Base-by-base conservation (phyloP, 2,113 vertebrate species). In the Melanerpes aurifrons region DNA sequence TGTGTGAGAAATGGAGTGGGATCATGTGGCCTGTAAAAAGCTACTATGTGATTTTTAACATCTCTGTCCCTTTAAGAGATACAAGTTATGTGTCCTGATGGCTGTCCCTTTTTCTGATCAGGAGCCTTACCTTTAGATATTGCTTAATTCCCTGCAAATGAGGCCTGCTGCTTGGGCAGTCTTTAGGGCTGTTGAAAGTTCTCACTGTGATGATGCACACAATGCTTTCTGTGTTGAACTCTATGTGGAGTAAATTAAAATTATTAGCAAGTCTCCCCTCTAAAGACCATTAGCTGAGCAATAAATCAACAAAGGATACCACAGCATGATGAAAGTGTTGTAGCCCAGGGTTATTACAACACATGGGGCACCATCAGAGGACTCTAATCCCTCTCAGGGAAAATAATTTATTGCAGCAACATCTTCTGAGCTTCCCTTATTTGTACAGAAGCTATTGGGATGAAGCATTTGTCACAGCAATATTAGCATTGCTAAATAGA, bases 311-410 rank as follows among this genome's bases (percentile, higher is more conserved):
- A 93, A 94, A 82, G 88, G 63, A 70, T 67, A 64, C 86, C 29
- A 20, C 32, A 64, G 56, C 53, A 58, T 67, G 72, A 95, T 92
- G 88, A 96, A 96, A 96, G 74, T 87, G 75, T 77, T 84, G 92
- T 40, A 87, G 95, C 96, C 81, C 59, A 56, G 4, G 59, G 94
- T 90, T 96, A 77, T 94, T 97, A 92, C 89, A 95, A 95, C 96
- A 94, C 90, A 96, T 95, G 91, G 95, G 94, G 86, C 91, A 91
- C 74, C 28, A 28, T 61, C 90, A 89, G 84, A 88, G 29, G 82
- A 43, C 72, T 83, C 79, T 69, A 81, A 95, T 89, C 85, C 87
- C 69, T 82, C 84, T 76, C 66, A 94, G 69, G 56, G 83, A 75
- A 87, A 87, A 63, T 47, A 81, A 95, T 90, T 78, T 93, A 76